Base-by-base conservation (phyloP, 2,888 invertebrate species). In the Apodemia mormo region DNA sequence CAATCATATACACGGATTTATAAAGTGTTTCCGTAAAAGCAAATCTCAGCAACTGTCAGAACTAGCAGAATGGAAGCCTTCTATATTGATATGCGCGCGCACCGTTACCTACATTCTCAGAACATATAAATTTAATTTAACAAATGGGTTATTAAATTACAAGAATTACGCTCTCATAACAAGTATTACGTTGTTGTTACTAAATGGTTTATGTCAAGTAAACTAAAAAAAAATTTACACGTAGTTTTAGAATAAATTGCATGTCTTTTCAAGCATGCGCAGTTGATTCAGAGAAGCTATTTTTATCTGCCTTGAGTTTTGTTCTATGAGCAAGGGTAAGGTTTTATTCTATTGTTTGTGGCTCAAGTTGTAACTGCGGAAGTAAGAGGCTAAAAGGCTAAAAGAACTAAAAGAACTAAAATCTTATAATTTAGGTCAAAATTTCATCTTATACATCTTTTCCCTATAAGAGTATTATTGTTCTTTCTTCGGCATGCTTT, bases 31-130 rank as follows among this genome's bases (percentile, higher is more conserved):
- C 61, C 61, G 61, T 33, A 33, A 29, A 56, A 33, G 33, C 30
- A 61, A 29, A 33, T 61, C 61, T 12, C 14, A 10, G 14, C 14
- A 61, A 14, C 61, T 61, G 61, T 61, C 30, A 61, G 33, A 61
- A 14, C 52, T 65, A 58, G 40, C 54, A 45, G 66, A 37, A 54
- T 65, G 67, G 85, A 89, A 89, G 89, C 86, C 87, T 82, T 87
- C 78, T 81, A 77, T 61, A 61, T 71, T 61, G 68, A 71, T 71
- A 70, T 91, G 92, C 92, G 92, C 92, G 92, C 92, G 92, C 92
- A 92, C 68, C 71, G 88, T 89, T 83, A 90, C 90, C 90, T 87
- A 77, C 77, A 76, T 70, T 72, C 76, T 79, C 78, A 82, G 33
- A 84, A 85, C 82, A 81, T 82, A 79, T 81, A 81, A 81, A 79